phyloP scores from a whole-genome alignment of 2,888 invertebrate species.

The Cybosia mesomella region DNA sequence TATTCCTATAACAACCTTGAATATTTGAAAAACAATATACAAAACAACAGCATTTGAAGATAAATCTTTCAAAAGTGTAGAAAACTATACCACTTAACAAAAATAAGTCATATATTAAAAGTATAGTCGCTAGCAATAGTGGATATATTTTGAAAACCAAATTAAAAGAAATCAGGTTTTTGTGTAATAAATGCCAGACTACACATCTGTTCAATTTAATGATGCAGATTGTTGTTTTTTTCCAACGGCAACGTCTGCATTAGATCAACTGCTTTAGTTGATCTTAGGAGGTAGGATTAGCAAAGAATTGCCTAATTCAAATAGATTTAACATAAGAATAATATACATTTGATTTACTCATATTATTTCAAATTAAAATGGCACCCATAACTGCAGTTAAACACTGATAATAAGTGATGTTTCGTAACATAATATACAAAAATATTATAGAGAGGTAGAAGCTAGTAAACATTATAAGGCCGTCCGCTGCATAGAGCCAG shows the following conservation, averaged over 20 bases:
- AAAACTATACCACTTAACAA: constrained; percentile 5
- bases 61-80: constrained; percentile 18
- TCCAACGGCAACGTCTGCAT: not conserved
- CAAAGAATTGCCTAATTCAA: not conserved
- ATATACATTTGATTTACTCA: not conserved
- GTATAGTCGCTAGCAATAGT: not conserved
- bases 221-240: not conserved
- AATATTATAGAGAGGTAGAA: not conserved
- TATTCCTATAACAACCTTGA: constrained; percentile 12
- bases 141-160: not conserved
- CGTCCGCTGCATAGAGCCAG: not conserved
- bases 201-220: not conserved
- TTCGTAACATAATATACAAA: not conserved
- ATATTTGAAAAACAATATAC: constrained; percentile 5
- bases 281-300: not conserved
- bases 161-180: not conserved
- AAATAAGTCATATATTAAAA: constrained; percentile 9
- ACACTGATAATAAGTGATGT: not conserved
- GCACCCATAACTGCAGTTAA: not conserved
- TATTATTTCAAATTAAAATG: not conserved
- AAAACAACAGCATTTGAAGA: constrained; percentile 12
- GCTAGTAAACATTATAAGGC: not conserved
- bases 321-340: not conserved
- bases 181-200: constrained; percentile 43
- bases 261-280: not conserved